Evolutionary conservation across 2,797 vertebrate genomes (phyloP).

Genomic region (Merluccius polli): DNA sequence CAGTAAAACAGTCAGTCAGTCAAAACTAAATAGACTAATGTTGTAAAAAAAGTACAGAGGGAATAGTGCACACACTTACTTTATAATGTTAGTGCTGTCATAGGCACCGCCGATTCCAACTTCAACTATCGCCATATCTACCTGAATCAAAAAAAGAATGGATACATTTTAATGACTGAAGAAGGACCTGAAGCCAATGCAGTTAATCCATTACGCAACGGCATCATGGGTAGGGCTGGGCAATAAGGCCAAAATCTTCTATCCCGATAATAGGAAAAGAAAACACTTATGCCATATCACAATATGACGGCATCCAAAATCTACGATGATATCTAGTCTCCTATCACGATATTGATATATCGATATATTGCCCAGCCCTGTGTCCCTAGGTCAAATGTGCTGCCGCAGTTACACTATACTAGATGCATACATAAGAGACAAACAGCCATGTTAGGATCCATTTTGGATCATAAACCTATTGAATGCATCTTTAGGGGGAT

Average conservation of each 20-base stretch:
- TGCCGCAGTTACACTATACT: too few species aligned
- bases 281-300: too few species aligned
- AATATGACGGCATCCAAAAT: too few species aligned
- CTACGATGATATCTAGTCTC: too few species aligned
- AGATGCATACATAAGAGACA: neutral
- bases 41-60: neutral
- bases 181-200: neutral
- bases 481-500: neutral
- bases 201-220: neutral
- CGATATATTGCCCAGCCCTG: too few species aligned
- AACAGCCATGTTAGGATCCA: neutral
- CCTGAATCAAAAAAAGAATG: constrained; percentile 62
- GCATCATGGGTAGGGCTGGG: neutral
- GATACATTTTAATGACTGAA: neutral
- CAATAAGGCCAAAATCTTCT: too few species aligned
- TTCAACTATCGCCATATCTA: constrained; percentile 90
- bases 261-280: too few species aligned
- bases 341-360: too few species aligned
- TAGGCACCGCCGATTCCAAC: constrained; percentile 94
- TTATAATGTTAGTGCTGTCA: constrained; percentile 94
- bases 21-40: neutral
- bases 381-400: too few species aligned
- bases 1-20: neutral
- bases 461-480: too few species aligned
- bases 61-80: constrained; percentile 61